Percentiles rank a stretch among this genome's conserved stretches.
Evolutionary conservation across 2,797 vertebrate genomes (phyloP).

Genomic region (Sphenodon punctatus): DNA sequence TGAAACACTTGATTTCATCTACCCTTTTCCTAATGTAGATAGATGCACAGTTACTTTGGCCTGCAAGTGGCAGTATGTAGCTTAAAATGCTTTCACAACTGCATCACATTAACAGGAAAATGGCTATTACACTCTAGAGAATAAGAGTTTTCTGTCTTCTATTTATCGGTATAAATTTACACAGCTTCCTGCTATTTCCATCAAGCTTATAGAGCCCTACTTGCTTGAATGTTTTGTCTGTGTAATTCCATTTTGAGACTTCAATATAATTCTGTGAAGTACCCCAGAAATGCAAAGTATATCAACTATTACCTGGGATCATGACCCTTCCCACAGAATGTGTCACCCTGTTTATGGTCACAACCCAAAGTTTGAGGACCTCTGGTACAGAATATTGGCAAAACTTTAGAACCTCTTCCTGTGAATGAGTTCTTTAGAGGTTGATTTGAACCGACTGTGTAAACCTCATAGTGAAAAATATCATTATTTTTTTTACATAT

Average conservation of each 20-base stretch:
- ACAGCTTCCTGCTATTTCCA: not conserved
- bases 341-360: no score
- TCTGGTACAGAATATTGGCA: not conserved
- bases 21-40: not conserved
- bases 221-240: no score
- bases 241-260: no score
- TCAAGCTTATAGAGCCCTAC: not conserved
- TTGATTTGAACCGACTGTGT: constrained; percentile 18
- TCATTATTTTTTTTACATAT: not conserved
- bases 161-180: not conserved
- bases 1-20: not conserved
- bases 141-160: not conserved
- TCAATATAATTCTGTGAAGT: no score
- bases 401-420: not conserved
- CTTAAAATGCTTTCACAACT: constrained; percentile 44
- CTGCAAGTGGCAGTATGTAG: constrained; percentile 64
- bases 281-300: no score
- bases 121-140: not conserved
- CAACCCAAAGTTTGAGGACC: no score
- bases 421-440: not conserved
- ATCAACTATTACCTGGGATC: no score
- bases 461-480: not conserved
- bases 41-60: constrained; percentile 22
- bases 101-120: not conserved
- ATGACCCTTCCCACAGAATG: no score